phyloP scores from a whole-genome alignment of 2,797 vertebrate genomes.

The Takifugu rubripes region DNA sequence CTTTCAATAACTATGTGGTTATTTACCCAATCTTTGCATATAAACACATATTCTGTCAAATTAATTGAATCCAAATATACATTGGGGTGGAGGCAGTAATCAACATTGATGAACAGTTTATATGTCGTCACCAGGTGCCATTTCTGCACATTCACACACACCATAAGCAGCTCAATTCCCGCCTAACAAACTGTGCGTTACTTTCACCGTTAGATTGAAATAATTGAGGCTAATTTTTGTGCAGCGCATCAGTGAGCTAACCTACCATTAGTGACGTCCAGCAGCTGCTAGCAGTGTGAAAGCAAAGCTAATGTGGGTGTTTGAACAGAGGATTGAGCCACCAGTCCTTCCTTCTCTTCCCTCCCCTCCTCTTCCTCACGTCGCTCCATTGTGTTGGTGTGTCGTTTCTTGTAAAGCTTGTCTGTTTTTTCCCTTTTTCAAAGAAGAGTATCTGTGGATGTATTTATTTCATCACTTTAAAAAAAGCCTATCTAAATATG shows the following conservation, averaged over 20 bases:
- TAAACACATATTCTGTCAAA: slow-evolving; percentile 20
- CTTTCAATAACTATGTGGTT: slow-evolving; percentile 37
- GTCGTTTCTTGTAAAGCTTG: slow-evolving; percentile 70
- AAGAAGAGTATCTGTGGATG: slow-evolving; percentile 65
- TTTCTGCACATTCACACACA: no score
- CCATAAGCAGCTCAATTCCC: slow-evolving; percentile 9
- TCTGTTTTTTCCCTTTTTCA: slow-evolving; percentile 48
- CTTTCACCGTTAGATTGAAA: neutral
- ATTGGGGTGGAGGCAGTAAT: slow-evolving; percentile 31
- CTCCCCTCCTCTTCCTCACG: slow-evolving; percentile 46
- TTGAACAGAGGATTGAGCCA: slow-evolving; percentile 30
- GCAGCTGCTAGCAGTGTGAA: slow-evolving; percentile 27
- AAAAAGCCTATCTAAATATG: slow-evolving; percentile 69
- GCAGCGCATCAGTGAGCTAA: neutral
- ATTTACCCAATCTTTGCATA: slow-evolving; percentile 25
- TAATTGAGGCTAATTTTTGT: no score
- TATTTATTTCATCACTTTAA: slow-evolving; percentile 72
- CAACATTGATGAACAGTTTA: slow-evolving; percentile 20
- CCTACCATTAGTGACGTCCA: slow-evolving; percentile 5
- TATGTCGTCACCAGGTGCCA: slow-evolving; percentile 1
- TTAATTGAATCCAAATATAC: slow-evolving; percentile 4
- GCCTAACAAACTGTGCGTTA: neutral
- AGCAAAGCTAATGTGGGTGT: slow-evolving; percentile 3
- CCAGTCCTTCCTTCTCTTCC: slow-evolving; percentile 18
- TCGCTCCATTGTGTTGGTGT: slow-evolving; percentile 71